Base-by-base conservation (phyloP, 2,797 vertebrate species). In the Mionectes olivaceus region DNA sequence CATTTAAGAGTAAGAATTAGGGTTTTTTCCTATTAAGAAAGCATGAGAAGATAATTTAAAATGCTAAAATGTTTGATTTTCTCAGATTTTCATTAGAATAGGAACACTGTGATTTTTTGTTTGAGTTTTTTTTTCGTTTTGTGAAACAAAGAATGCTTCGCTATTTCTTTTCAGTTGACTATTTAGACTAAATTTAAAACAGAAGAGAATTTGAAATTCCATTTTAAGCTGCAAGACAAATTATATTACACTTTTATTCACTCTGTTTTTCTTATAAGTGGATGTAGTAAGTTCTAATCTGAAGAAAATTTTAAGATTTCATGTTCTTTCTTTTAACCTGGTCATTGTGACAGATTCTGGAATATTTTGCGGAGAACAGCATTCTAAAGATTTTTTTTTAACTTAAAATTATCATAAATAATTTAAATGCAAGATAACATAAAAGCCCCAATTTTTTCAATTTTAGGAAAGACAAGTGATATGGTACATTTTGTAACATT, bases 381-480 rank as follows among this genome's bases (percentile, higher is more conserved):
- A 4, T 50, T 73, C 19, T 52, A 41, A 73, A 52, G 7, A 32
- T 37, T 37, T 46, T 37, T 46, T 81, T 82, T 57, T 3, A 2
- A 50, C 15, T 69, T 83, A 37, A 73, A 43, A 23, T 50, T 83
- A 11, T 39, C 5, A 17, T 46, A 4, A 84, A 43, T 33, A 74
- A 77, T 13, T 57, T 74, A 39, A 64, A 49, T n/a, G 1, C 19
- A 39, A 57, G 81, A 59, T 52, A 64, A 43, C 53, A 2, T 64
- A 37, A 27, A 30, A 3, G 0, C 2, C 7, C 4, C 2, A 7
- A 0, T 28, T 69, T 77, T 80, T 83, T 61, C 3, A 22, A 0
- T 60, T 83, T 91, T 56, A 47, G 23, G 30, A 50, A 67, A 70
- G 5, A 27, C 73, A 28, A 32, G 4, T 56, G 14, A 7, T 70